Evolutionary conservation across 1,140 invertebrate genomes (phyloP).

Genomic region (Musca domestica): DNA sequence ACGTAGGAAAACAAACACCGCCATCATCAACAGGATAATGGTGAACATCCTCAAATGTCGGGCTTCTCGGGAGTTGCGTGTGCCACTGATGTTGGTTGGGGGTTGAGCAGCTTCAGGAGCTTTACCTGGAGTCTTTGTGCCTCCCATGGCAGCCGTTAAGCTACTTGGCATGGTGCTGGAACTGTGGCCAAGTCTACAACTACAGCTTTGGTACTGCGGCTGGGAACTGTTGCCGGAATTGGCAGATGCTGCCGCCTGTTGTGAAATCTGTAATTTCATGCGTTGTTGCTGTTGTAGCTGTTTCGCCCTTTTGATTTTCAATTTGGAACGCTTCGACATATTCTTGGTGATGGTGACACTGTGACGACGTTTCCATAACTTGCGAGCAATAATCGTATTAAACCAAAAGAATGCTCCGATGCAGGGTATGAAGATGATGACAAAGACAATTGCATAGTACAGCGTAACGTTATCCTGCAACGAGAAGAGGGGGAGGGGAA

Average conservation of each 20-base stretch:
- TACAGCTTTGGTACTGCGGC: not conserved
- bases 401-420: constrained; percentile 57
- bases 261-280: not conserved
- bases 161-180: constrained; percentile 28
- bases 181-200: constrained; percentile 1
- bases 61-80: constrained; percentile 41
- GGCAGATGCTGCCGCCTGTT: not conserved
- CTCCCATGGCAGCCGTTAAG: not conserved
- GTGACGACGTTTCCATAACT: constrained; percentile 54
- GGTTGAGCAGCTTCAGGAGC: constrained; percentile 1
- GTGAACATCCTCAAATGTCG: constrained; percentile 58
- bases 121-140: not conserved
- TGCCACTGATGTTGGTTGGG: constrained; percentile 11
- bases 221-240: too few relatives aligned
- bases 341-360: constrained; percentile 15
- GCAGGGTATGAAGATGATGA: constrained; percentile 58
- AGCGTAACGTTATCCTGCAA: constrained; percentile 45
- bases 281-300: not conserved
- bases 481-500: constrained; percentile 13
- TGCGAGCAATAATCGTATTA: constrained; percentile 56
- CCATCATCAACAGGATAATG: constrained; percentile 58
- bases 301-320: not conserved
- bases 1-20: constrained; percentile 56
- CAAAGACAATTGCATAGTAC: constrained; percentile 54
- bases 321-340: not conserved